phyloP scores from a whole-genome alignment of 2,888 invertebrate genomes.

The Caenorhabditis sp. region DNA sequence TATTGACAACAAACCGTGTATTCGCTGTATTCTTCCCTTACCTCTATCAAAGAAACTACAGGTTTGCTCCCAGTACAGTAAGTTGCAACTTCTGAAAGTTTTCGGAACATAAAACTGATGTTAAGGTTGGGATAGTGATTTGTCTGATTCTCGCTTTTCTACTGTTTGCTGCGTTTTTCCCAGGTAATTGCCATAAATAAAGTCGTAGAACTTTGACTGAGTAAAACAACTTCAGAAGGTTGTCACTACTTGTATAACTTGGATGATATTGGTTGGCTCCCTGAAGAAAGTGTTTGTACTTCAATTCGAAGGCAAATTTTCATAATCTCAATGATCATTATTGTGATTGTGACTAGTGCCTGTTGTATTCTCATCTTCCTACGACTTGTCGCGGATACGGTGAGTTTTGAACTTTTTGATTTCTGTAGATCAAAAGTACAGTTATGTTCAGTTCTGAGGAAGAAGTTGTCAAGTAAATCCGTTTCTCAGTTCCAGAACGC shows the following conservation, averaged over 20 bases:
- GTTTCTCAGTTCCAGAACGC: constrained; percentile 31
- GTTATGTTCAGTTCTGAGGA: too few relatives aligned
- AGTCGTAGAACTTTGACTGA: background rate
- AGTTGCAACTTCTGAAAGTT: background rate
- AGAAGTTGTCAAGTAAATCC: too few relatives aligned
- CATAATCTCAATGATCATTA: constrained; percentile 34
- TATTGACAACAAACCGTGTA: constrained; percentile 44
- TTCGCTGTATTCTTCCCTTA: constrained; percentile 48
- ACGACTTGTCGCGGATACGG: constrained; percentile 45
- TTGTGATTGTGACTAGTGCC: constrained; percentile 36
- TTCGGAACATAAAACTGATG: background rate
- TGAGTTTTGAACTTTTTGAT: too few relatives aligned
- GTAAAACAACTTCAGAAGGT: constrained; percentile 48
- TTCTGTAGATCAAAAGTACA: too few relatives aligned
- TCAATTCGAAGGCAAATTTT: constrained; percentile 40
- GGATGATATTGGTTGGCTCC: constrained; percentile 43
- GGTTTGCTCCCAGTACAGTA: constrained; percentile 20
- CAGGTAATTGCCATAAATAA: constrained; percentile 3
- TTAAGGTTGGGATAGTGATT: constrained; percentile 29
- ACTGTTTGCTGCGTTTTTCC: constrained; percentile 45
- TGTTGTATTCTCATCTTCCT: constrained; percentile 38
- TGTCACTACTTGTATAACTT: constrained; percentile 51
- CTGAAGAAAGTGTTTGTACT: constrained; percentile 48
- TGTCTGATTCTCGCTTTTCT: constrained; percentile 25
- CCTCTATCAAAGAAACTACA: constrained; percentile 34